Base-by-base conservation (phyloP, 1,140 invertebrate genomes). In the Anthonomus grandis region DNA sequence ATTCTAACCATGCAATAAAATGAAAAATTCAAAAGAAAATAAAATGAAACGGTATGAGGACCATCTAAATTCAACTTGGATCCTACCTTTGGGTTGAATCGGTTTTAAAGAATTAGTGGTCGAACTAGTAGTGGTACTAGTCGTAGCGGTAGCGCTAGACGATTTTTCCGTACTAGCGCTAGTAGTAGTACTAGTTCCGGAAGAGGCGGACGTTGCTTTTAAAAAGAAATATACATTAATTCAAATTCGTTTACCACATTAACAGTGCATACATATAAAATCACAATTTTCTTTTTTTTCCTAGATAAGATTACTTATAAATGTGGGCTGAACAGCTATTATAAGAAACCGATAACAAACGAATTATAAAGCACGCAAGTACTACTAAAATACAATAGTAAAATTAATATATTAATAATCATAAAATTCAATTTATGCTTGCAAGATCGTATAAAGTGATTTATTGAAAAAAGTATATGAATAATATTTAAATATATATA, bases 1-100 rank as follows among this genome's bases (percentile, higher is more conserved):
- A n/a, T n/a, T n/a, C n/a, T n/a, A n/a, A n/a, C n/a, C n/a, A n/a
- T n/a, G n/a, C n/a, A n/a, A n/a, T n/a, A n/a, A n/a, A n/a, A n/a
- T n/a, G n/a, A n/a, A n/a, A n/a, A n/a, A n/a, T 27, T 27, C 21
- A 41, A 18, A 17, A 45, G 12, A 54, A 44, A 46, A 56, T 19
- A 17, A 21, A 22, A 18, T 46, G 44, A 46, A 27, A 27, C n/a
- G n/a, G n/a, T n/a, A n/a, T n/a, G n/a, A n/a, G n/a, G n/a, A n/a
- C n/a, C n/a, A n/a, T n/a, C n/a, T n/a, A n/a, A n/a, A n/a, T n/a
- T n/a, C n/a, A n/a, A n/a, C n/a, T n/a, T n/a, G n/a, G n/a, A n/a
- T 56, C 67, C 54, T 72, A 74, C 72, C 72, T 74, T 74, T 74
- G 1, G 72, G 69, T 67, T 71, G 69, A 62, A 72, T 74, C 55